Base-by-base conservation (phyloP, 64 coral and sea anemone species). In the Pocillopora damicornis region DNA sequence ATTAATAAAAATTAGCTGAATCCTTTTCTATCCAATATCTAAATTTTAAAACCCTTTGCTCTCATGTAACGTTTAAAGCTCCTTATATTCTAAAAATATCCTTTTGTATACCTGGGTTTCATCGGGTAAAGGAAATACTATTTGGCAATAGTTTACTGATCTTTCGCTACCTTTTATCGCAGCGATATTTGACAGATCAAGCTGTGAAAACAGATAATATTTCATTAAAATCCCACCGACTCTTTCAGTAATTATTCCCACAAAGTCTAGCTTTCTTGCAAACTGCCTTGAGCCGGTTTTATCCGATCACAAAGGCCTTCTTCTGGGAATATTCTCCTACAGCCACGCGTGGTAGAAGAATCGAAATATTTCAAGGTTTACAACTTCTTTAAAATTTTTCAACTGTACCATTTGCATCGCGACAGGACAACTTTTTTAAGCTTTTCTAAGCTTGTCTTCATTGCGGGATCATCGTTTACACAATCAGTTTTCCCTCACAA, bases 121-220 rank as follows among this genome's bases (percentile, higher is more conserved):
- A 63, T 17, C 26, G 15, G 11, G 59, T 38, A 62, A 71, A 18
- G 81, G 81, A 85, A 85, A 23, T 45, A 18, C 80, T 45, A 37
- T 77, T 56, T 56, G 42, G 75, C 38, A 77, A 58, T 77, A 37
- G 57, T 77, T 77, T 77, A 77, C 75, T 45, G 15, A 15, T 35
- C 30, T 75, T 17, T 63, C 61, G 16, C 12, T 63, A 71, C 67
- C 36, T 56, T 77, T 77, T 18, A 77, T 77, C 75, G 75, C 37
- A 17, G 16, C 37, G 17, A 51, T 58, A 20, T 77, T 83, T 83
- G 62, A 63, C 80, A 83, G 63, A 45, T 83, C 61, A 51, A 68
- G 80, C 61, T 83, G 80, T 45, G 64, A 67, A 67, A 83, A 51
- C 42, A 65, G 81, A 85, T 85, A 72, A 58, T 72, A 59, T 85